Base-by-base conservation (phyloP, 30 jellyfish, hydroid and myxozoan species). In the Nemopilema nomurai region DNA sequence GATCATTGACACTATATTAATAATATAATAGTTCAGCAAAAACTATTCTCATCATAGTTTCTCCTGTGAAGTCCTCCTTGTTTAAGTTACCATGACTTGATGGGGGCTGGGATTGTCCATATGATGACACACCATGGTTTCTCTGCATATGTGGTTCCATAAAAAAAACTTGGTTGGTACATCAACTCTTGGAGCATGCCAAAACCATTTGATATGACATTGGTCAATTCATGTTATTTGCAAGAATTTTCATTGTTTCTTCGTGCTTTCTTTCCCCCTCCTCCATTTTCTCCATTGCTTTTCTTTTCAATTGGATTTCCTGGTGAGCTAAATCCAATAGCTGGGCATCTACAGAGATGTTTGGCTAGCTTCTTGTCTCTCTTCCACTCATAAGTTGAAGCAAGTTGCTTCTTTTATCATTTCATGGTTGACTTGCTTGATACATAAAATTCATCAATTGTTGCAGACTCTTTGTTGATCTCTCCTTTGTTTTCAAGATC, bases 311-410 rank as follows among this genome's bases (percentile, higher is more conserved):
- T 41, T 27, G 30, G 19, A 73, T 73, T 13, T 73, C 83, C 28
- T 73, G 83, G 23, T 73, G 68, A n/a, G 83, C 83, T 23, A 49
- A 20, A 73, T 73, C 83, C 69, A 73, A 73, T 49, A 73, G 67
- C 83, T 73, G 83, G 41, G 83, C 83, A 29, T 73, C 83, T 73
- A 49, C 70, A 29, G 83, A 73, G 83, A 73, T 70, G 23, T 70
- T 73, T 73, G 29, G 83, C 41, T 41, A 73, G 67, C 69, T 73
- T 30, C 49, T 32, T 70, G 41, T 73, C 83, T 50, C 28, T 73
- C 83, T 73, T 73, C 69, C 69, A 20, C 28, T 73, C 68, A 73
- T 1, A 73, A 28, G 83, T 23, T 73, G 28, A 18, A 73, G 69
- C 22, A 49, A 73, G 41, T 50, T 73, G 30, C 83, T 73, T 69